Percentiles rank a stretch among this genome's conserved stretches.
phyloP scores from a whole-genome alignment of 2,888 invertebrate genomes.

The Xestobium rufovillosum region DNA sequence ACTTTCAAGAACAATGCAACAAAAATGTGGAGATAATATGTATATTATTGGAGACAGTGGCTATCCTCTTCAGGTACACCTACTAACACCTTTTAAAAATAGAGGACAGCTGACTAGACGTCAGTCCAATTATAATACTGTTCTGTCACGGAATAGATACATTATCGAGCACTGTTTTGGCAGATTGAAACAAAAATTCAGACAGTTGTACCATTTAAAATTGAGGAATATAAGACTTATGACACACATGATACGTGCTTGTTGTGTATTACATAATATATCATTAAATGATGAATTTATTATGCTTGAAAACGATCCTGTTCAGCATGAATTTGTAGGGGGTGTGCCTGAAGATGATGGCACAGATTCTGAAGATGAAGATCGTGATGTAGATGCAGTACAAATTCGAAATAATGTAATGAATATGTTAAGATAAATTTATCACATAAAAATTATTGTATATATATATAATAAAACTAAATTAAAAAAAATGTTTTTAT shows the following conservation, averaged over 20 bases:
- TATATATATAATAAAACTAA: not conserved
- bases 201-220: slow-evolving; percentile 13
- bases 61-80: slow-evolving; percentile 5
- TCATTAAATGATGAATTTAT: slow-evolving; percentile 11
- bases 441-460: not conserved
- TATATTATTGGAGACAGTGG: slow-evolving; percentile 4
- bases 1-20: not conserved
- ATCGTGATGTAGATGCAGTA: not conserved
- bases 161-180: slow-evolving; percentile 13
- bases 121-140: slow-evolving; percentile 11
- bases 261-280: slow-evolving; percentile 14
- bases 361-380: not conserved
- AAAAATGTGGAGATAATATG: not conserved
- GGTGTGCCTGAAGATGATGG: not conserved
- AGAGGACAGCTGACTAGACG: slow-evolving; percentile 7
- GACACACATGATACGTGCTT: slow-evolving; percentile 15
- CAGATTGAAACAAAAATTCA: slow-evolving; percentile 13
- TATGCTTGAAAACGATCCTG: not conserved
- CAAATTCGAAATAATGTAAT: slow-evolving; percentile 1
- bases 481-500: too few species aligned
- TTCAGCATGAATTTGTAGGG: too few species aligned
- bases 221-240: slow-evolving; percentile 9
- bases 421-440: not conserved
- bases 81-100: slow-evolving; percentile 13
- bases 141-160: slow-evolving; percentile 11